Evolutionary conservation across 1,140 invertebrate species (phyloP), one percentile per base, ranked within the genome.

Genomic region (Macrotrachela quadricornifera): DNA sequence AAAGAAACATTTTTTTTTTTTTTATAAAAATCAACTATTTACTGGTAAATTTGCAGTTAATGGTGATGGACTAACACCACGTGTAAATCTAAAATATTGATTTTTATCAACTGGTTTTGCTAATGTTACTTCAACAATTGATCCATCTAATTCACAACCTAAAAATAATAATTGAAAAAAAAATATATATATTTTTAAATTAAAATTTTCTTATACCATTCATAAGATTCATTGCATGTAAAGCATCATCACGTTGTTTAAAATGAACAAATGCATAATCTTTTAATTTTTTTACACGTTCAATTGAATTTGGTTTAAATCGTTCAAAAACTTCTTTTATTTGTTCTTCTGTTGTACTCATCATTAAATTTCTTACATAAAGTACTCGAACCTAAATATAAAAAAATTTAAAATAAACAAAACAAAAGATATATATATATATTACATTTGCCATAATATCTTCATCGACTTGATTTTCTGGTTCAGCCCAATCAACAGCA

Each of bases 401-500:
- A 30, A 30, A 30, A 30, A 4, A 30, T 8, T 30, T 8, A 30
- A 4, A 4, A 30, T 30, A 30, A 8, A 30, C 8, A 30, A 30
- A 30, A 30, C 8, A 30, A 30, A 30, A 30, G 8, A 2, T 4
- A 30, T 30, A 30, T 30, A 4, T 2, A 4, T 30, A 4, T 4
- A 2, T 51, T 62, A 82, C 80, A 60, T 71, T 77, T 59, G 73
- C 64, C 80, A 83, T 82, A 0, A 76, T 67, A 38, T 80, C 78
- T 42, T 80, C 76, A 59, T 82, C 79, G 1, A 81, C 72, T 37
- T 80, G 78, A 21, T 78, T 78, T 60, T 85, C 78, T 0, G 83
- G 82, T 64, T 83, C 80, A 0, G 83, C 83, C 84, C 83, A 86
- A 62, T 87, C 82, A 1, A 86, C 81, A 51, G 76, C 76, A 18